Evolutionary conservation across 2,113 vertebrate species (phyloP).

Genomic region (Cacatua alba): DNA sequence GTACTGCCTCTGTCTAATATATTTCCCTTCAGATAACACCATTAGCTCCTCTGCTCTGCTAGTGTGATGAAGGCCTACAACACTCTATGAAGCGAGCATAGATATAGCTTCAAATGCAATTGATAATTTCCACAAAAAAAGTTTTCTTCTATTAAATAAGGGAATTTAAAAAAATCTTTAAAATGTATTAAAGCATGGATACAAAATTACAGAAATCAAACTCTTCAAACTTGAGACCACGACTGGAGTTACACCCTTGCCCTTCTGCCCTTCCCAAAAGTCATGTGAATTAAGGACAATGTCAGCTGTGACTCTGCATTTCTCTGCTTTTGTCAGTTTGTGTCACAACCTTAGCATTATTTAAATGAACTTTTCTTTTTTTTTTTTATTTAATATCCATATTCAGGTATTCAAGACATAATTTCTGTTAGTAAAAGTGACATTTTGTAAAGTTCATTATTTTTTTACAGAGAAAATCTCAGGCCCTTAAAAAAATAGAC

Average conservation of each 20-base stretch:
- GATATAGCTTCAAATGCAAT: background rate
- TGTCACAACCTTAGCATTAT: constrained; percentile 78
- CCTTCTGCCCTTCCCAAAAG: constrained; percentile 1
- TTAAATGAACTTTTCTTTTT: constrained; percentile 66
- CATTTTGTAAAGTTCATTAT: constrained; percentile 84
- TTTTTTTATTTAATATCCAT: constrained; percentile 73
- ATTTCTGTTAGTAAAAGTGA: constrained; percentile 83
- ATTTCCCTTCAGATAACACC: background rate
- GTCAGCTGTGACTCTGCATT: constrained; percentile 72
- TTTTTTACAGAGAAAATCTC: constrained; percentile 72
- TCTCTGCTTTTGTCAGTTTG: constrained; percentile 67
- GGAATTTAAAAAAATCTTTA: constrained; percentile 46
- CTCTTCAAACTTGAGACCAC: background rate
- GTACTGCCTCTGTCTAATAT: background rate
- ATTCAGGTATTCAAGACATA: constrained; percentile 73
- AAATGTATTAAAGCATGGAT: background rate
- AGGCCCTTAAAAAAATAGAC: constrained; percentile 65
- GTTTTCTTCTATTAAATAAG: background rate
- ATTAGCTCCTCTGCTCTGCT: background rate
- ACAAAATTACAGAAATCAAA: constrained; percentile 8
- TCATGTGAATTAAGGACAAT: constrained; percentile 54
- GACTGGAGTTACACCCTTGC: background rate
- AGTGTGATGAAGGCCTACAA: background rate
- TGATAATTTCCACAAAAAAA: background rate
- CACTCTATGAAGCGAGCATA: background rate